A percentile compares a stretch with the other conserved stretches of the same genome.
These are phyloP conservation scores for Meiosimyza platycephala DNA, from an alignment of 2,888 invertebrate species.

Conservation along the genomic window DNA sequence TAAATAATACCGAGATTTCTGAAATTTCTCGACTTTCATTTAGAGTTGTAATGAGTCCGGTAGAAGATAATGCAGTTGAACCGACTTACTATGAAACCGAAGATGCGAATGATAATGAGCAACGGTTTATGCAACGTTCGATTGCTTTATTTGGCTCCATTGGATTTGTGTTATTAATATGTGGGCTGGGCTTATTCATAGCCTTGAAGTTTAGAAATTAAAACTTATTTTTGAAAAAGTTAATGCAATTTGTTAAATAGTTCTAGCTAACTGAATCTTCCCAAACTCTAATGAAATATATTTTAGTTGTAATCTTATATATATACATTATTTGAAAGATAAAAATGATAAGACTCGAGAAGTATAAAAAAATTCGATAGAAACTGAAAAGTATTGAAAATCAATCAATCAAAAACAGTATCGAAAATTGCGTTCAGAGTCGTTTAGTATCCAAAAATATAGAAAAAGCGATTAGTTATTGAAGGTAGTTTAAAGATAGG, in stretches of 20 bases:
- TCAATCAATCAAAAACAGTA: too few species aligned
- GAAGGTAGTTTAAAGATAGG: too few species aligned
- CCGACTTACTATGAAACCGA: neutral
- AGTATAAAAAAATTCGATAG: too few species aligned
- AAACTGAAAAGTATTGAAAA: too few species aligned
- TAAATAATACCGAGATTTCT: constrained; percentile 55
- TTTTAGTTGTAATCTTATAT: neutral
- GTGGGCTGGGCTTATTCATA: constrained; percentile 51
- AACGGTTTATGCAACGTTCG: constrained; percentile 32
- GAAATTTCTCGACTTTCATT: constrained; percentile 62
- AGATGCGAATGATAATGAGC: neutral
- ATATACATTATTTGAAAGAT: neutral
- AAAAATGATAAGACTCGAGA: too few species aligned
- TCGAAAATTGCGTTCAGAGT: too few species aligned
- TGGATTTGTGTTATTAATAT: constrained; percentile 53
- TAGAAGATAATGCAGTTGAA: constrained; percentile 13
- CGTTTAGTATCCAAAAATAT: too few species aligned
- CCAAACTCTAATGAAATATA: too few species aligned
- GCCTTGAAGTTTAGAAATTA: constrained; percentile 52
- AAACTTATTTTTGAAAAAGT: constrained; percentile 15
- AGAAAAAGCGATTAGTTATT: too few species aligned
- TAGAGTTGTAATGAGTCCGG: constrained; percentile 55
- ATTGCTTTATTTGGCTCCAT: constrained; percentile 52
- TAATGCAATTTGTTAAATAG: constrained; percentile 23
- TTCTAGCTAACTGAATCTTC: constrained; percentile 17